Evolutionary conservation across 2,113 vertebrate genomes (phyloP).

Genomic region (Redunca redunca): DNA sequence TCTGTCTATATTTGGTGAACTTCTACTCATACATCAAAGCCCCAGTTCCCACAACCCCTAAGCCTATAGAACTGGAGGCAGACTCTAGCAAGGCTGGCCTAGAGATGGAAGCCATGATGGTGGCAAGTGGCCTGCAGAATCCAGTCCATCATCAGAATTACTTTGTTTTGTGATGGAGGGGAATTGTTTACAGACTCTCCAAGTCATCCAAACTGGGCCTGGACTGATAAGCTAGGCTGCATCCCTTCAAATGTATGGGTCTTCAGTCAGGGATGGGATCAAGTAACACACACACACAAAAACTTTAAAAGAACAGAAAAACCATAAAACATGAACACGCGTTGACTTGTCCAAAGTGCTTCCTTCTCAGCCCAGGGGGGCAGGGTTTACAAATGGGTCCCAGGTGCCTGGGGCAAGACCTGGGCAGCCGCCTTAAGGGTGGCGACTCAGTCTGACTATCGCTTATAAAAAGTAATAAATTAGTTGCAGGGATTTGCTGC

Average conservation of each 20-base stretch:
- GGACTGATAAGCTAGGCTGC: not conserved
- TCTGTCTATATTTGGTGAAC: not conserved
- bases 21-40: not conserved
- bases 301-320: not conserved
- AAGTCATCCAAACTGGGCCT: not conserved
- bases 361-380: not conserved
- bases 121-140: not conserved
- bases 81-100: not conserved
- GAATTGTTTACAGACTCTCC: not conserved
- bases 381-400: not conserved
- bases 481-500: constrained; percentile 70
- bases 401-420: not conserved
- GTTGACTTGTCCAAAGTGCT: constrained; percentile 16
- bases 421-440: not conserved
- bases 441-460: constrained; percentile 20
- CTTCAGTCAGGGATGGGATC: not conserved
- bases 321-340: not conserved
- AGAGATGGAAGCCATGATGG: not conserved
- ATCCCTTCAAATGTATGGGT: not conserved
- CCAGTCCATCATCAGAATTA: not conserved
- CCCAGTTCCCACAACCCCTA: not conserved
- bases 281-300: not conserved
- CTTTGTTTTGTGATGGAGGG: not conserved
- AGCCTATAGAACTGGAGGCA: not conserved
- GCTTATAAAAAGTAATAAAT: constrained; percentile 89